phyloP scores from a whole-genome alignment of 2,113 vertebrate species.

The Emydura subglobosa region DNA sequence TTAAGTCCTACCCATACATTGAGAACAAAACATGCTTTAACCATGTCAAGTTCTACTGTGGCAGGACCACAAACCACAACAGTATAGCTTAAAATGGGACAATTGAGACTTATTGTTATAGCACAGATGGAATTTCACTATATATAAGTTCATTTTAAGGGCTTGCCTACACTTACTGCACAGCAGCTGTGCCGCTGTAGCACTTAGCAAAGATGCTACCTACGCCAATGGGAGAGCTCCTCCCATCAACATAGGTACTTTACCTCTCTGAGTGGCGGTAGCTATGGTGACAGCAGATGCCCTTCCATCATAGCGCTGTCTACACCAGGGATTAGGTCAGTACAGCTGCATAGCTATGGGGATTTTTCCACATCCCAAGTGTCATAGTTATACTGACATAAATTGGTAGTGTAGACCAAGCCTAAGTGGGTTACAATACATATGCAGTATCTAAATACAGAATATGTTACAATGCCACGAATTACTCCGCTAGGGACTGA shows the following conservation, averaged over 20 bases:
- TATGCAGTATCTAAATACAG: not conserved
- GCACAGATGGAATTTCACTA: not conserved
- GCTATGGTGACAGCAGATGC: not conserved
- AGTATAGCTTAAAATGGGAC: not conserved
- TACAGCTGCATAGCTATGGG: not conserved
- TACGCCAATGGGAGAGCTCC: not conserved
- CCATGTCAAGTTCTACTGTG: not conserved
- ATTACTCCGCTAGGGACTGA: not conserved
- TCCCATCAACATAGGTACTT: not conserved
- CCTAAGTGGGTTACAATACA: not conserved
- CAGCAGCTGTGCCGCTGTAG: not conserved
- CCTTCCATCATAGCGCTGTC: not conserved
- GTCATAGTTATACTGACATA: not conserved
- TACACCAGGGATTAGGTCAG: not conserved
- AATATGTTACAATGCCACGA: not conserved
- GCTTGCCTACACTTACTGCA: not conserved
- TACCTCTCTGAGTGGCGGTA: not conserved
- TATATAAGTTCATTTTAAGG: not conserved
- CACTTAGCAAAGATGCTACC: not conserved
- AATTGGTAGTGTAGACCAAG: not conserved
- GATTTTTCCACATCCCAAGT: not conserved
- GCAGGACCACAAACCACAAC: not conserved
- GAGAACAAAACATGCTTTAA: not conserved
- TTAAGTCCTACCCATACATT: not conserved
- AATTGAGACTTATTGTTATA: not conserved